Base-by-base conservation (phyloP, 2,888 invertebrate genomes). In the Eledona agricola region DNA sequence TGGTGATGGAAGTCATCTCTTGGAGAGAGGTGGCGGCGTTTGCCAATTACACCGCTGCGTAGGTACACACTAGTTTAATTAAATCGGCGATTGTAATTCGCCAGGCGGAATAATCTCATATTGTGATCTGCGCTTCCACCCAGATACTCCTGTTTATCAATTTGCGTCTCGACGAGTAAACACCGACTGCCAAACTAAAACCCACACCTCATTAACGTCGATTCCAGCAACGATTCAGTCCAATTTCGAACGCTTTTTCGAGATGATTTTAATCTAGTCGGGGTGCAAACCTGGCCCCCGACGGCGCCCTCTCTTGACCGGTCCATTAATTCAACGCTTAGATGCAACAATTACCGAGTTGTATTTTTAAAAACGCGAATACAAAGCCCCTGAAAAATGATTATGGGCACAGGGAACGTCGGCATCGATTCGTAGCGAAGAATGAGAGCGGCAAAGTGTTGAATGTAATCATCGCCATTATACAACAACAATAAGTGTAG, bases 51-150 rank as follows among this genome's bases (percentile, higher is more conserved):
- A 65, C 60, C 59, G 62, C 61, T 63, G 62, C 62, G 64, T 67
- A 64, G 61, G 62, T 66, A 67, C 64, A 64, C 64, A 64, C 57
- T 61, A 60, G 67, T 69, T 70, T 70, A 70, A 70, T 70, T 70
- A 70, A 70, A 70, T 66, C 66, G 66, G 63, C 64, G 67, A 67
- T 70, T 70, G 69, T 67, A 65, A 67, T 69, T 69, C 67, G 66
- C 63, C 59, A 60, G 60, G 59, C 63, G 63, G 63, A 65, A 64
- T 66, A 63, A 68, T 68, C 68, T 67, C 60, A 62, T 63, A 65
- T 63, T 66, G 64, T 62, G 64, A 67, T 67, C 66, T 57, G 60
- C 64, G 62, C 66, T 64, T 63, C 63, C 60, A 57, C 60, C 56
- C 59, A 63, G 55, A 58, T 58, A 62, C 58, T 60, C 55, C 57